Evolutionary conservation across 2,888 invertebrate genomes (phyloP), one percentile per base, ranked within the genome.

Genomic region (Meiosimyza platycephala): DNA sequence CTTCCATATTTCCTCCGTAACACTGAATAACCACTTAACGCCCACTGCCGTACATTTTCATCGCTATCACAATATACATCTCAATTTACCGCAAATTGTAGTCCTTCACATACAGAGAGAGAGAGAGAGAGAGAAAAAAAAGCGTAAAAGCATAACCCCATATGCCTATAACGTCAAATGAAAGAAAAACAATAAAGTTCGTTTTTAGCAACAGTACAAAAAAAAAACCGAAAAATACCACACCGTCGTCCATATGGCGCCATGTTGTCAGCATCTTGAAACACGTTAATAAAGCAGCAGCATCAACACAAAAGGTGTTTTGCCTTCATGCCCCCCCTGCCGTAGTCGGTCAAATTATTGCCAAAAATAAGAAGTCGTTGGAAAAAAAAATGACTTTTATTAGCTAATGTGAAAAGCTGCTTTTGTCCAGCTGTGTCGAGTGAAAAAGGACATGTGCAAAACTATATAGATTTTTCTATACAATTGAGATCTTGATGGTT

Each of bases 241-340:
- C 16, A 40, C 13, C 57, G 55, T 16, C 57, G 47, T 28, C 59
- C 69, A 69, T 15, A 60, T 59, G 69, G 51, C 69, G 60, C 69
- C 69, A 69, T 51, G 22, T 69, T 69, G 69, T 15, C 69, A 69
- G 69, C 69, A 59, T 69, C 64, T 64, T 51, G 60, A 60, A 40
- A 22, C 28, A 54, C 63, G 62, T 54, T 55, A 71, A 63, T 54
- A 71, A 71, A 66, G 62, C 40, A 33, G 16, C n/a, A 63, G 12
- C 18, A 18, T 47, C 13, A 64, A 50, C 18, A 68, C 71, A 55
- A 71, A 64, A 71, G 71, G 71, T 71, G 71, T 71, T 71, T 47
- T 68, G 13, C 9, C 6, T 15, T 18, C n/a, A 18, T 16, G n/a
- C n/a, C 52, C 52, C 54, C n/a, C 28, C 12, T 4, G 28, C 22